A percentile compares a stretch with the other conserved stretches of the same genome.
These are phyloP conservation scores for Hyphantria cunea DNA, from an alignment of 1,140 invertebrate species.

Conservation along the genomic window DNA sequence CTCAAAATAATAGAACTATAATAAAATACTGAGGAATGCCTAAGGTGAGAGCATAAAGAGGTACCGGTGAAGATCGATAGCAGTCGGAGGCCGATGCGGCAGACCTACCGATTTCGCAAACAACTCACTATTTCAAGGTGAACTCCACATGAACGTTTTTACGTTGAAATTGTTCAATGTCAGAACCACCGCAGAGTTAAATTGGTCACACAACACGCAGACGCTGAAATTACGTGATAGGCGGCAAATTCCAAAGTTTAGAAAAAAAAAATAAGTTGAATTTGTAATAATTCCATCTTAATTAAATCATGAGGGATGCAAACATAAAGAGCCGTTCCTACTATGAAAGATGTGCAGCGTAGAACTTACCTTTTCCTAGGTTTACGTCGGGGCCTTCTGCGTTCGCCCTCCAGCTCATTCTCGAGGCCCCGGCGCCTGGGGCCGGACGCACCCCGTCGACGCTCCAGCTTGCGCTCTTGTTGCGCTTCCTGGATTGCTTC, in stretches of 20 bases:
- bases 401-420: slow-evolving; percentile 66
- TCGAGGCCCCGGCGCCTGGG: slow-evolving; percentile 68
- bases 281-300: no score
- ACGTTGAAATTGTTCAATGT: slow-evolving; percentile 70
- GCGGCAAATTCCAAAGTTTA: no score
- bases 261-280: no score
- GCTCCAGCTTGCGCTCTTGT: slow-evolving; percentile 65
- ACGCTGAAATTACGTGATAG: slow-evolving; percentile 8
- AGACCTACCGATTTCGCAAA: slow-evolving; percentile 62
- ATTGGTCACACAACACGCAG: slow-evolving; percentile 55
- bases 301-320: no score
- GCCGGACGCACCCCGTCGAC: slow-evolving; percentile 46
- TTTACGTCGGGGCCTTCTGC: slow-evolving; percentile 55
- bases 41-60: slow-evolving; percentile 25
- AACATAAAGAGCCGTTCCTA: no score
- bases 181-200: slow-evolving; percentile 72
- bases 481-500: slow-evolving; percentile 49
- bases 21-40: slow-evolving; percentile 15
- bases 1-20: neutral
- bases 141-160: slow-evolving; percentile 55
- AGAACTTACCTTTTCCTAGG: slow-evolving; percentile 56
- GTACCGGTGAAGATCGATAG: slow-evolving; percentile 20
- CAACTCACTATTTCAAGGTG: slow-evolving; percentile 57
- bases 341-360: no score
- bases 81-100: slow-evolving; percentile 46